Percentiles rank a stretch among this genome's conserved stretches.
phyloP scores from a whole-genome alignment of 2,888 invertebrate species.

The Glaucopsyche alexis region DNA sequence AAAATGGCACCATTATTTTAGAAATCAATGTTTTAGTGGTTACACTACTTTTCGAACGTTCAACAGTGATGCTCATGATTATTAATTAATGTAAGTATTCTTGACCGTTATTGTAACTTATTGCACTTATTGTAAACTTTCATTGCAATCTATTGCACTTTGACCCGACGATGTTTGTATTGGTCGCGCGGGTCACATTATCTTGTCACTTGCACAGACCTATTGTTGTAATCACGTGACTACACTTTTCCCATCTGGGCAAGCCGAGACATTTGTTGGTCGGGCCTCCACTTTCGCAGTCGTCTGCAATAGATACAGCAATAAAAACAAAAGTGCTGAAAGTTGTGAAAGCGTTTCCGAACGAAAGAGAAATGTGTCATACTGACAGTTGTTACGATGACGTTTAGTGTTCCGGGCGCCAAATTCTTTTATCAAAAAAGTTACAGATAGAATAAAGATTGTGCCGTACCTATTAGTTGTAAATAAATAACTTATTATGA shows the following conservation, averaged over 20 bases:
- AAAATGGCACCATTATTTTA: too few species aligned
- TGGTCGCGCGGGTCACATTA: slow-evolving; percentile 39
- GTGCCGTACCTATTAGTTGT: neutral
- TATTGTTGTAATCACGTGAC: slow-evolving; percentile 58
- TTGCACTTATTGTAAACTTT: slow-evolving; percentile 24
- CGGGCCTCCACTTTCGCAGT: slow-evolving; percentile 61
- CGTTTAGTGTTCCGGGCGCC: slow-evolving; percentile 33
- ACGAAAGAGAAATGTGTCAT: slow-evolving; percentile 34
- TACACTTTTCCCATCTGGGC: slow-evolving; percentile 50
- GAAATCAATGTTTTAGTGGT: too few species aligned
- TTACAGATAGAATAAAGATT: neutral
- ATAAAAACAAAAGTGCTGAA: slow-evolving; percentile 41
- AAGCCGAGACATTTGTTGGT: slow-evolving; percentile 51
- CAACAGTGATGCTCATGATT: neutral
- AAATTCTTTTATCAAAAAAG: slow-evolving; percentile 24
- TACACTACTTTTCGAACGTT: neutral
- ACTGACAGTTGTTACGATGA: slow-evolving; percentile 34
- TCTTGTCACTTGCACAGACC: slow-evolving; percentile 35
- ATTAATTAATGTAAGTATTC: slow-evolving; percentile 12
- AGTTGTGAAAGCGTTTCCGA: slow-evolving; percentile 40
- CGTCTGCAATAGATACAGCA: slow-evolving; percentile 42
- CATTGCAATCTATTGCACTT: slow-evolving; percentile 38
- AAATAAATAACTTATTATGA: neutral
- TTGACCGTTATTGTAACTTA: neutral
- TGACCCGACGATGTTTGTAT: slow-evolving; percentile 36